A percentile compares a stretch with the other conserved stretches of the same genome.
These are phyloP conservation scores for Colletes gigas DNA, from an alignment of 1,140 invertebrate genomes.

Conservation along the genomic window DNA sequence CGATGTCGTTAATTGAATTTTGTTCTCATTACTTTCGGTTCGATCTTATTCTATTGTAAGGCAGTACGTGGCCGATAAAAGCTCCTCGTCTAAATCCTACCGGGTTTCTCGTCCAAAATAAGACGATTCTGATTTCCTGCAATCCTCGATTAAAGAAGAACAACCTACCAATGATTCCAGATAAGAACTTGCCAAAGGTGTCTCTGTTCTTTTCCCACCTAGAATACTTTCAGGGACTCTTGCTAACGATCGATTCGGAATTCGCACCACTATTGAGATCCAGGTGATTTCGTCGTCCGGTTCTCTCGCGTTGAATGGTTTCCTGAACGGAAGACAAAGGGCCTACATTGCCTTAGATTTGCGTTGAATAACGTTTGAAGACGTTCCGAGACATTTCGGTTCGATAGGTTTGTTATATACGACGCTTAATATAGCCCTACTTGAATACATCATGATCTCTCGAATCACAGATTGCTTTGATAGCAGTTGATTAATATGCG, in stretches of 20 bases:
- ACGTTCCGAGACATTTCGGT: conserved; percentile 27
- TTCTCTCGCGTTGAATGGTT: conserved; percentile 48
- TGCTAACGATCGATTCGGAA: conserved; percentile 58
- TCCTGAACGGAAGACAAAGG: conserved; percentile 53
- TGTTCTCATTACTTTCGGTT: too few relatives aligned
- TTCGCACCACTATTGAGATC: conserved; percentile 27
- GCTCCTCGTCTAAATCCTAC: not conserved
- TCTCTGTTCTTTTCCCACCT: conserved; percentile 22
- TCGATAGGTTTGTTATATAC: conserved; percentile 17
- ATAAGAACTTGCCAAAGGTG: conserved; percentile 36
- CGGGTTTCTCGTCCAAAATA: conserved; percentile 10
- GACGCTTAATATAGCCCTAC: not conserved
- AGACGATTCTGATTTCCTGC: conserved; percentile 41
- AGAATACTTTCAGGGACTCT: conserved; percentile 34
- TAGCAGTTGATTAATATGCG: not conserved
- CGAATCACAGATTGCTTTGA: not conserved
- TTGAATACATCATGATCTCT: not conserved
- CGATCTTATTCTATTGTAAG: too few relatives aligned
- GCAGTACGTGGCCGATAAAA: not conserved
- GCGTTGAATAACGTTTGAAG: conserved; percentile 46
- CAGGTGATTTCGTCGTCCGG: conserved; percentile 43
- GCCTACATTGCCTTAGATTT: conserved; percentile 50
- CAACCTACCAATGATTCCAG: conserved; percentile 42
- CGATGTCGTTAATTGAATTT: too few relatives aligned
- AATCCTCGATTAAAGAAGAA: conserved; percentile 51